These are phyloP conservation scores for Acanthopagrus latus DNA, from an alignment of 2,797 vertebrate genomes.

Conservation along the genomic window DNA sequence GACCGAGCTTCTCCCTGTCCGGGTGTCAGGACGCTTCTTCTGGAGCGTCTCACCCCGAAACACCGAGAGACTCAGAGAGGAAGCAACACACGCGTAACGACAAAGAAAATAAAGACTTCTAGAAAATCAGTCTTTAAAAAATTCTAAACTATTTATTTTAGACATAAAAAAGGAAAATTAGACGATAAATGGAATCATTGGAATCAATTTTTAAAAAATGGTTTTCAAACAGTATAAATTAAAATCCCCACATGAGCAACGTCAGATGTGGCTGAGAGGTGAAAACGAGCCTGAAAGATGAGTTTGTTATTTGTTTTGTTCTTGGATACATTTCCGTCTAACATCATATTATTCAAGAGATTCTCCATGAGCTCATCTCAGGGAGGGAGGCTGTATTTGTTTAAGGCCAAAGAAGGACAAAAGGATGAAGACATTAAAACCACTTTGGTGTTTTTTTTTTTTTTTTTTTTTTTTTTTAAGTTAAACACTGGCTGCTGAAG, in stretches of 20 bases:
- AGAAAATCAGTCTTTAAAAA: not conserved
- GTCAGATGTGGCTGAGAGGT: too few species aligned
- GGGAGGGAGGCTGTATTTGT: not conserved
- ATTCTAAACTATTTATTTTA: not conserved
- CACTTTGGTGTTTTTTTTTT: not conserved
- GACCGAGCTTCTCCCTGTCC: not conserved
- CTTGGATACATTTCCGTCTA: not conserved
- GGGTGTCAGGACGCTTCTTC: constrained; percentile 5
- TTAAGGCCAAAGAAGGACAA: not conserved
- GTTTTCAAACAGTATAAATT: too few species aligned
- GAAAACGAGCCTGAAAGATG: too few species aligned
- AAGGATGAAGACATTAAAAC: not conserved
- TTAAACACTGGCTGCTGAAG: constrained; percentile 1
- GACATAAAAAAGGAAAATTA: not conserved
- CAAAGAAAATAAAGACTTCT: too few species aligned
- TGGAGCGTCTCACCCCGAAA: not conserved
- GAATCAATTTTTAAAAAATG: not conserved
- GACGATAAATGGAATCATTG: too few species aligned
- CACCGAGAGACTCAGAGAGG: not conserved
- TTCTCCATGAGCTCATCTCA: not conserved
- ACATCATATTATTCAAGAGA: not conserved
- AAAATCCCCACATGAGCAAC: too few species aligned
- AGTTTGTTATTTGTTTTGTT: not conserved
- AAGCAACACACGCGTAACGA: too few species aligned
- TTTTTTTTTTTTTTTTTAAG: not conserved